Conservation (phyloP, 2,113 vertebrate species). For the Agapornis roseicollis region DNA sequence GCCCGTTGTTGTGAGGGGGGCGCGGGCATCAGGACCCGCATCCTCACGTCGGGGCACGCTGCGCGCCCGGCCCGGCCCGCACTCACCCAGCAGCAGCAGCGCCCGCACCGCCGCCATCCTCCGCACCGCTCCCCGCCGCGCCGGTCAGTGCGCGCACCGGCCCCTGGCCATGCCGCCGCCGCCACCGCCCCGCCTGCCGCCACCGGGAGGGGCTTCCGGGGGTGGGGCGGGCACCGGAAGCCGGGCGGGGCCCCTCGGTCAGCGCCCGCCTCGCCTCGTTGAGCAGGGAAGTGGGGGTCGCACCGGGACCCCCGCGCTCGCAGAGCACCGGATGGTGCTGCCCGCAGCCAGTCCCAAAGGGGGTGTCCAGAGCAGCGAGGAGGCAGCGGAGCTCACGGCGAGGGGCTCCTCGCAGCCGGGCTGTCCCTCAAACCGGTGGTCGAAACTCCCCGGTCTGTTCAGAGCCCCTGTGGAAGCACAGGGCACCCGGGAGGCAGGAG, state of each 20-base stretch:
- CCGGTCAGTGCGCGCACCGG: neutral
- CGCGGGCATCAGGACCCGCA: neutral
- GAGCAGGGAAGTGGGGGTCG: neutral
- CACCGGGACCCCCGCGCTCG: neutral
- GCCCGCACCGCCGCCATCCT: constrained; percentile 39
- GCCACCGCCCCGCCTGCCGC: neutral
- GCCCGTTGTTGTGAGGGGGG: no score
- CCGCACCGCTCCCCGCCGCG: neutral
- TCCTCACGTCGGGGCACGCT: neutral
- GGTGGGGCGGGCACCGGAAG: constrained; percentile 16
- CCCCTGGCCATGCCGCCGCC: constrained; percentile 18
- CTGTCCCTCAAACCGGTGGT: neutral
- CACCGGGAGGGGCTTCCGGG: constrained; percentile 38
- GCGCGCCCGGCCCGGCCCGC: neutral
- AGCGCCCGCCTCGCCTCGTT: neutral
- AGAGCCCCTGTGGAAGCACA: neutral
- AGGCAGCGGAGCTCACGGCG: neutral
- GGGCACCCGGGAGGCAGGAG: neutral
- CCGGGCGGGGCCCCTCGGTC: neutral
- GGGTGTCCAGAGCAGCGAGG: neutral
- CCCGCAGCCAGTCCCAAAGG: neutral
- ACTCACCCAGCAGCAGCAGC: constrained; percentile 45
- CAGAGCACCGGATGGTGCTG: neutral
- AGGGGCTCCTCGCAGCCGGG: no score
- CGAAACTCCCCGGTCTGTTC: neutral